Evolutionary conservation across 2,888 invertebrate species (phyloP).

Genomic region (Anagyrus pseudococci): DNA sequence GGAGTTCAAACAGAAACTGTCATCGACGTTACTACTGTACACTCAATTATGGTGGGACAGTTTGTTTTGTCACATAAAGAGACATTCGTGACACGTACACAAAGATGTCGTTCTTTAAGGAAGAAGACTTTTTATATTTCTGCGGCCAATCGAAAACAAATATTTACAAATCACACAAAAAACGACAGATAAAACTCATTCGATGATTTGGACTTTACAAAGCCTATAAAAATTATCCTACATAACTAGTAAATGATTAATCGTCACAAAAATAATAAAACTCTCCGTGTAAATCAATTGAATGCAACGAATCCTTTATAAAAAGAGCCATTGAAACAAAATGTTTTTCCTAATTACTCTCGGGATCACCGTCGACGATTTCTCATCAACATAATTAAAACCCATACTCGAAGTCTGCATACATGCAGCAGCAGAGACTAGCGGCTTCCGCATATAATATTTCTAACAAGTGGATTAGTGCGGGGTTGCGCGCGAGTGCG

Average conservation of each 20-base stretch:
- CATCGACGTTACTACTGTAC: background rate
- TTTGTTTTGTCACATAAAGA: constrained; percentile 26
- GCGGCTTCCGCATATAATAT: constrained; percentile 13
- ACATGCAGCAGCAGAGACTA: background rate
- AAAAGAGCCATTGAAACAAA: no score
- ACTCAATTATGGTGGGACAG: constrained; percentile 8
- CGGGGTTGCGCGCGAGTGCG: background rate
- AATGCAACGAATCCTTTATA: no score
- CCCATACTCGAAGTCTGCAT: constrained; percentile 9
- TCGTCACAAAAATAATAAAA: no score
- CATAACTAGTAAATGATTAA: no score
- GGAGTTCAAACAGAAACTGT: constrained; percentile 19
- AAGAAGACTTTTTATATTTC: constrained; percentile 5
- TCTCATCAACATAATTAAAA: constrained; percentile 24
- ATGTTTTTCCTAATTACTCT: background rate
- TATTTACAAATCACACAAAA: no score
- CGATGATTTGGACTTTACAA: no score
- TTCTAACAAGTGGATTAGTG: constrained; percentile 9
- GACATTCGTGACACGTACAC: constrained; percentile 28
- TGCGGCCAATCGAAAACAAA: no score
- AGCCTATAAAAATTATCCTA: no score
- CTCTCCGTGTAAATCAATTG: no score
- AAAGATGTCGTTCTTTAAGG: background rate
- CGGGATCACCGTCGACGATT: background rate
- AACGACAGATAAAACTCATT: no score